These are phyloP conservation scores for Propithecus deckenii DNA, from an alignment of 2,797 vertebrate genomes.

Conservation along the genomic window DNA sequence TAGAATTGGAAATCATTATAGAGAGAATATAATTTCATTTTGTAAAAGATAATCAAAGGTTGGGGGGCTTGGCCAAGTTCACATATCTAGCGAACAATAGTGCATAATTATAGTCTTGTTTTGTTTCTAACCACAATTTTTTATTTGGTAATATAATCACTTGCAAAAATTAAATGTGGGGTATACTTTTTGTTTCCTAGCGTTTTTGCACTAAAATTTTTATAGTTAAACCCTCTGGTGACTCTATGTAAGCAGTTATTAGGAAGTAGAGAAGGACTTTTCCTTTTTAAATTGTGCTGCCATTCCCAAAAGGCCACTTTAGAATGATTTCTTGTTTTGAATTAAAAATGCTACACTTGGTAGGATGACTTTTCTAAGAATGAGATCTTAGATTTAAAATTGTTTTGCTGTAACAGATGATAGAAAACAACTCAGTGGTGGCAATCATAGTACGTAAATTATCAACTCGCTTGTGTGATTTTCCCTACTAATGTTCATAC, in stretches of 20 bases:
- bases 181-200: slow-evolving; percentile 12
- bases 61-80: background rate
- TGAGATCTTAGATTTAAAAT: slow-evolving; percentile 14
- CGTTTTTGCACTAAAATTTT: slow-evolving; percentile 40
- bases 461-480: background rate
- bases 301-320: slow-evolving; percentile 2
- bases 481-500: slow-evolving; percentile 14
- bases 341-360: slow-evolving; percentile 42
- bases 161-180: slow-evolving; percentile 13
- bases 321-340: slow-evolving; percentile 50
- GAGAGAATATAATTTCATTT: slow-evolving; percentile 30
- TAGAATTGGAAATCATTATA: slow-evolving; percentile 38
- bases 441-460: background rate
- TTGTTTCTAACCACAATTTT: slow-evolving; percentile 28
- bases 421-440: background rate
- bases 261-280: background rate
- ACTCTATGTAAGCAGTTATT: slow-evolving; percentile 29
- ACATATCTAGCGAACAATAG: background rate
- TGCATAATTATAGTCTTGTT: slow-evolving; percentile 29
- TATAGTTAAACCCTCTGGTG: background rate
- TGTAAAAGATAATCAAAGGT: slow-evolving; percentile 27
- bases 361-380: slow-evolving; percentile 40
- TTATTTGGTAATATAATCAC: slow-evolving; percentile 43
- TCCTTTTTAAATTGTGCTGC: background rate
- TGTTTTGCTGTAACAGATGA: slow-evolving; percentile 30